These are phyloP conservation scores for Ptilodon capucinus DNA, from an alignment of 2,888 invertebrate species.

Conservation along the genomic window DNA sequence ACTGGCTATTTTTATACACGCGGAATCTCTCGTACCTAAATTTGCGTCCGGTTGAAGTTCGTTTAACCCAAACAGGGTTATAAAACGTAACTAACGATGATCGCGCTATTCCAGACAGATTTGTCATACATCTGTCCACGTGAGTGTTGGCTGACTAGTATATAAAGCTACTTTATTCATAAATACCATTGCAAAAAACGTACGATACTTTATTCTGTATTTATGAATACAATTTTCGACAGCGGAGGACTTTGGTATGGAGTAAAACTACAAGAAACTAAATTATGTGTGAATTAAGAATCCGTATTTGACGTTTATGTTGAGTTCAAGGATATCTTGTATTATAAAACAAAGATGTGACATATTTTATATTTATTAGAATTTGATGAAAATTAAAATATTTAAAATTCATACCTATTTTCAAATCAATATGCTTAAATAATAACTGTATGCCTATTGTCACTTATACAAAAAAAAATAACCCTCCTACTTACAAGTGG, in stretches of 20 bases:
- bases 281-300: not conserved
- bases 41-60: constrained; percentile 16
- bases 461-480: too few relatives aligned
- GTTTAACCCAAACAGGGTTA: constrained; percentile 14
- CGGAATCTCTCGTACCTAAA: constrained; percentile 3
- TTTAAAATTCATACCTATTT: too few relatives aligned
- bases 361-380: too few relatives aligned
- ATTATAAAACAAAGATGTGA: not conserved
- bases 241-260: not conserved
- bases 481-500: too few relatives aligned
- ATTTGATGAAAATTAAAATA: too few relatives aligned
- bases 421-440: too few relatives aligned
- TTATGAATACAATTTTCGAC: not conserved
- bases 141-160: not conserved
- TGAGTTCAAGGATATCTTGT: constrained; percentile 9
- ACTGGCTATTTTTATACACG: constrained; percentile 12
- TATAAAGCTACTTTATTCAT: not conserved
- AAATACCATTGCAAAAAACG: not conserved
- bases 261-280: not conserved
- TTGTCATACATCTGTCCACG: constrained; percentile 1
- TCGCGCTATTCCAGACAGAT: not conserved
- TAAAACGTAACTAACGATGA: constrained; percentile 2
- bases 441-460: too few relatives aligned
- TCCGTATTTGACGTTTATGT: constrained; percentile 6
- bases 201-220: not conserved